phyloP scores from a whole-genome alignment of 1,140 invertebrate genomes.

The Megathymus violae region DNA sequence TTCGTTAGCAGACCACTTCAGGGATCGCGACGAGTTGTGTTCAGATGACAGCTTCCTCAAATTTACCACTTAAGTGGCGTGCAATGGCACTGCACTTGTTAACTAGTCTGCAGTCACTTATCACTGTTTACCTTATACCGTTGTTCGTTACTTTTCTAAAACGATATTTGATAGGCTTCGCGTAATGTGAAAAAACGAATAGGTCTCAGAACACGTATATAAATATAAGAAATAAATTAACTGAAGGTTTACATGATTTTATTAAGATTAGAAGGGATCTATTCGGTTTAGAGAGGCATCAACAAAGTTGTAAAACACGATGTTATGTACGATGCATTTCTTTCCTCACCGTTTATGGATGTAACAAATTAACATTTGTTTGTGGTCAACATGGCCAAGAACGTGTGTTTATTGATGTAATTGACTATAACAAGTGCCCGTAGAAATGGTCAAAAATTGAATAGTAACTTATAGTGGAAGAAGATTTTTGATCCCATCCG shows the following conservation, averaged over 20 bases:
- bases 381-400: no score
- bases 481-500: no score
- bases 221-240: not conserved
- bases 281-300: no score
- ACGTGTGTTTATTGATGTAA: no score
- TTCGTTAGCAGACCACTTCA: slow-evolving; percentile 82
- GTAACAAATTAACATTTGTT: no score
- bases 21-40: slow-evolving; percentile 70
- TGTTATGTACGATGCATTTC: no score
- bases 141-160: slow-evolving; percentile 21
- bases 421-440: no score
- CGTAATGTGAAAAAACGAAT: not conserved
- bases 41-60: slow-evolving; percentile 79
- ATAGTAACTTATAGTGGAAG: no score
- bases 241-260: not conserved
- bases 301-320: no score
- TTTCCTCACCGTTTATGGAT: no score
- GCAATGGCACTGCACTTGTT: slow-evolving; percentile 74
- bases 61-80: slow-evolving; percentile 81
- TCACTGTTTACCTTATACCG: slow-evolving; percentile 51
- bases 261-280: no score
- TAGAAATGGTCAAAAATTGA: no score
- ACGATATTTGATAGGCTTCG: not conserved
- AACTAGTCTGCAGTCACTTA: slow-evolving; percentile 72
- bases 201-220: not conserved